Base-by-base conservation (phyloP, 2,888 invertebrate genomes). In the Euclidia mi region DNA sequence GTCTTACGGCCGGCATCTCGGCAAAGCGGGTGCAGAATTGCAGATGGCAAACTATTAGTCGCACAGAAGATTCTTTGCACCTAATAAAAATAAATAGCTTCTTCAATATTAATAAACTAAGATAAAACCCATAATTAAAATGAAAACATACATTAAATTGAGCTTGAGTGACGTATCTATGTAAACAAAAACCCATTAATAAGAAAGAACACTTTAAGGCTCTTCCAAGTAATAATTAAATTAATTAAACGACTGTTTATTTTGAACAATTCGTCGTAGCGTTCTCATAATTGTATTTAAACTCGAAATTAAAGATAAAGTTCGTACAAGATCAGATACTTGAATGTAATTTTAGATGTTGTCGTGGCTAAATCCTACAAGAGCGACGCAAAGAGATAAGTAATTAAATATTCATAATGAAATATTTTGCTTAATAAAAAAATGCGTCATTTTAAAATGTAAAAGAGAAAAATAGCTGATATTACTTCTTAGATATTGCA, bases 201-300 rank as follows among this genome's bases (percentile, higher is more conserved):
- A 42, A 4, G n/a, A n/a, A n/a, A n/a, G n/a, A 15, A 42, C 10
- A 14, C 12, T 18, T 28, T 10, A 3, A 9, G 37, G 40, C 25
- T 28, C 43, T 55, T 43, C 38, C 11, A 47, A 32, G 32, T 46
- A 48, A 55, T 49, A 18, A 61, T 61, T 60, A 32, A 53, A 42
- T 34, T 40, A 45, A 9, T n/a, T 10, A 45, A 66, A 66, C 41
- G 12, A 43, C 38, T 38, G 14, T 37, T 56, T 60, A 29, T 56
- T 52, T 38, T 15, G 15, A 41, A 35, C 44, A 63, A 55, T 51
- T 42, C 15, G 38, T 32, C 46, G 17, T 55, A 25, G 43, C 53
- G 7, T 42, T 34, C 34, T 44, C n/a, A 11, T 12, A 20, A 10
- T 34, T n/a, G 9, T 25, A 34, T 25, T 34, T 14, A 35, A 10